phyloP scores from a whole-genome alignment of 2,113 vertebrate genomes.

The Megaceryle torquata region DNA sequence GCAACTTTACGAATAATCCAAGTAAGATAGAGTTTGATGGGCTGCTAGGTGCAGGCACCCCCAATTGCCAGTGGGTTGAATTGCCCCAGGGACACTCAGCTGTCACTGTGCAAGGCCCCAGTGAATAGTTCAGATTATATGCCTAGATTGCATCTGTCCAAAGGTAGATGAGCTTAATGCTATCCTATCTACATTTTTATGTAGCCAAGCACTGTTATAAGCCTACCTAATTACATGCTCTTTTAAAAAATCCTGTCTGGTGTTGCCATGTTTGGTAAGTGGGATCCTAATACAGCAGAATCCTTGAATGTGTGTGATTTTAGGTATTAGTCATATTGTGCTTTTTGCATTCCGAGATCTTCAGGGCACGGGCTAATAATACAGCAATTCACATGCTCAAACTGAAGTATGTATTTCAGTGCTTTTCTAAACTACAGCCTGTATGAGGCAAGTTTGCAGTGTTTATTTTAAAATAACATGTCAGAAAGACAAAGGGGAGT shows the following conservation, averaged over 20 bases:
- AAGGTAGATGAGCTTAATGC: not conserved
- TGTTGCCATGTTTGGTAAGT: not conserved
- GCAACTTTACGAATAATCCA: not conserved
- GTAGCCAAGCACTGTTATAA: not conserved
- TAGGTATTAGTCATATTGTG: not conserved
- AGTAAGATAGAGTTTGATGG: not conserved
- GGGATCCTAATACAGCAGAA: not conserved
- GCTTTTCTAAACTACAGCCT: not conserved
- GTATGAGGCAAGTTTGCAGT: not conserved
- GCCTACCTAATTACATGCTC: not conserved
- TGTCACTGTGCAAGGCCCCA: not conserved
- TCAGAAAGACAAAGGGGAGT: not conserved
- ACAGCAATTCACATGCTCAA: not conserved
- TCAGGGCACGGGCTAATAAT: not conserved
- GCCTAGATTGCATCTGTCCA: not conserved
- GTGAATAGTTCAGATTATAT: not conserved
- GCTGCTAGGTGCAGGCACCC: not conserved
- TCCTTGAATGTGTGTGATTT: not conserved
- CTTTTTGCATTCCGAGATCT: not conserved
- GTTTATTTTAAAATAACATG: not conserved
- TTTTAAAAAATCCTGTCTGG: not conserved
- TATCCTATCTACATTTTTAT: not conserved
- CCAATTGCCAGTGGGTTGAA: not conserved
- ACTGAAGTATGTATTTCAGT: not conserved
- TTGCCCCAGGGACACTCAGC: not conserved